Evolutionary conservation across 2,888 invertebrate species (phyloP).

Genomic region (Liposcelis brunnea): DNA sequence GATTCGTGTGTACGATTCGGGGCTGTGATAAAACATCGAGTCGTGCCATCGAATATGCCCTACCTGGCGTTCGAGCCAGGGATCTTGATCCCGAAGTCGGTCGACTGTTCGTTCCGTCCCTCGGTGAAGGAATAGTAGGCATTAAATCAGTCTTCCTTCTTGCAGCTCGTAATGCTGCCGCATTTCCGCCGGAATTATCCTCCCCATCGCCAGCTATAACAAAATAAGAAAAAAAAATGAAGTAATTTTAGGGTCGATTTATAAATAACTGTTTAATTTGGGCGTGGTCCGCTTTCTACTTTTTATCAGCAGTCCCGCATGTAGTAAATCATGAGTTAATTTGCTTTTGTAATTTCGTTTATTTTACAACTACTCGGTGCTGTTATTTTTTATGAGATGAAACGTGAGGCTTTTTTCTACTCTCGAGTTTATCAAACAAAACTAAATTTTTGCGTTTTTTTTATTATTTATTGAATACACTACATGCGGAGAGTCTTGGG

Average conservation of each 20-base stretch:
- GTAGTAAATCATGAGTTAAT: no score
- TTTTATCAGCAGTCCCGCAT: slow-evolving; percentile 24
- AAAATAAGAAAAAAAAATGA: no score
- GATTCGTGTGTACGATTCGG: slow-evolving; percentile 22
- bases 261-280: slow-evolving; percentile 19
- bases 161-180: slow-evolving; percentile 39
- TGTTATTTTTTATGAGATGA: slow-evolving; percentile 25
- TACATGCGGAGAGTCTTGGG: neutral
- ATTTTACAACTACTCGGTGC: no score
- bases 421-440: slow-evolving; percentile 12
- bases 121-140: slow-evolving; percentile 66
- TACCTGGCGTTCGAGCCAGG: slow-evolving; percentile 45
- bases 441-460: neutral
- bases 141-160: slow-evolving; percentile 78
- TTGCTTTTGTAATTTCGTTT: no score
- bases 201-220: slow-evolving; percentile 23
- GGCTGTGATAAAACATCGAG: slow-evolving; percentile 71
- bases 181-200: slow-evolving; percentile 10
- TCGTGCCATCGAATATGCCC: slow-evolving; percentile 86
- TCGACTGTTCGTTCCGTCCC: slow-evolving; percentile 28
- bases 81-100: slow-evolving; percentile 22
- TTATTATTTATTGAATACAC: neutral
- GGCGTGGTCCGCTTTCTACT: no score
- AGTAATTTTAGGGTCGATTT: slow-evolving; percentile 12
- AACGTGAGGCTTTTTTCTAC: slow-evolving; percentile 16